Evolutionary conservation across 2,888 invertebrate genomes (phyloP).

Genomic region (Formica aserva): DNA sequence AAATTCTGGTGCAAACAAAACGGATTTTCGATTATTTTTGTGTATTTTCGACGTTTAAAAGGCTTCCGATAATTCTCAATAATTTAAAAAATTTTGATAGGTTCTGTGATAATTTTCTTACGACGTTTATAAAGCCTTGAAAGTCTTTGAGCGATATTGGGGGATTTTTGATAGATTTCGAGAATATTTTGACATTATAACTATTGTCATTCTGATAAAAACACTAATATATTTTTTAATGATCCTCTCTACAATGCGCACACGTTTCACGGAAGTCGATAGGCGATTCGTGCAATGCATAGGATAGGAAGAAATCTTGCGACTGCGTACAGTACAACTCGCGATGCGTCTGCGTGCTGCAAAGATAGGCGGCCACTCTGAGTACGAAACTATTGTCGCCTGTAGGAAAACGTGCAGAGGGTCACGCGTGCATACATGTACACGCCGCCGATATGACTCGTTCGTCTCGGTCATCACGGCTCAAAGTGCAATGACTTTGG

Average conservation of each 20-base stretch:
- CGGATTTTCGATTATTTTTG: background rate
- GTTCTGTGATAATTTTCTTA: background rate
- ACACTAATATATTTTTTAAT: background rate
- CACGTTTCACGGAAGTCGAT: slow-evolving; percentile 1
- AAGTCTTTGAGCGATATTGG: background rate
- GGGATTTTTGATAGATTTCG: background rate
- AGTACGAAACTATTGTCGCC: slow-evolving; percentile 47
- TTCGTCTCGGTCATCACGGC: slow-evolving; percentile 24
- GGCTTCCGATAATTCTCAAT: background rate
- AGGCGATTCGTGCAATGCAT: slow-evolving; percentile 10
- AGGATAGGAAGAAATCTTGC: slow-evolving; percentile 20
- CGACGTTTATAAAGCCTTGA: background rate
- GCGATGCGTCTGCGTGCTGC: slow-evolving; percentile 39
- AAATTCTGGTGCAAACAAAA: background rate
- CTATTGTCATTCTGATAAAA: slow-evolving; percentile 1
- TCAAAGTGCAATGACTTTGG: slow-evolving; percentile 53
- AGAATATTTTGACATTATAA: background rate
- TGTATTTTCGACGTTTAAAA: background rate
- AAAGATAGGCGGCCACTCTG: slow-evolving; percentile 26
- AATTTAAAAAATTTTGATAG: background rate
- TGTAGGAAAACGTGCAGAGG: slow-evolving; percentile 33
- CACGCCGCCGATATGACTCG: slow-evolving; percentile 26
- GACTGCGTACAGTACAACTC: slow-evolving; percentile 16
- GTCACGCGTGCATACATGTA: slow-evolving; percentile 25
- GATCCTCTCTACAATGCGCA: background rate